phyloP scores from a whole-genome alignment of 92 coral and sea anemone genomes.

The Diadumene lineata region DNA sequence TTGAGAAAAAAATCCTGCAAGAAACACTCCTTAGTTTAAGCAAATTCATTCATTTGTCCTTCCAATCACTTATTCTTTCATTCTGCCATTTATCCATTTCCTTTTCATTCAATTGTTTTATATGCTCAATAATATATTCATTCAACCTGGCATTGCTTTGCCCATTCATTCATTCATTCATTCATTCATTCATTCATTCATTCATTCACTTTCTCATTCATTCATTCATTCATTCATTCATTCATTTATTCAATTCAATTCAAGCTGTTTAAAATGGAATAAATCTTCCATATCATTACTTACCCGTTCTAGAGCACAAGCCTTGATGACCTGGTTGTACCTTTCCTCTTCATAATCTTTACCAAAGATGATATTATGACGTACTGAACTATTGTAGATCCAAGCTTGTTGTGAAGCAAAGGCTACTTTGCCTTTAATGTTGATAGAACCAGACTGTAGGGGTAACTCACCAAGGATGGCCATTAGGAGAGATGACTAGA shows the following conservation, averaged over 20 bases:
- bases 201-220: neutral
- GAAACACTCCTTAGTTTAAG: no score
- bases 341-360: conserved; percentile 56
- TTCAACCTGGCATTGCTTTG: no score
- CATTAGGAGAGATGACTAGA: conserved; percentile 76
- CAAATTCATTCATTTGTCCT: no score
- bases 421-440: conserved; percentile 68
- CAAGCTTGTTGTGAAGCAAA: conserved; percentile 86
- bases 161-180: neutral
- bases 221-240: no score
- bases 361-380: conserved; percentile 81
- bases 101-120: no score
- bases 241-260: no score
- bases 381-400: conserved; percentile 80
- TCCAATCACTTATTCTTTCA: no score
- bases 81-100: no score
- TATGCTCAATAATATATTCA: no score
- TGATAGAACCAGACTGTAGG: conserved; percentile 55
- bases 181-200: neutral
- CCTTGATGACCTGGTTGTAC: conserved; percentile 67
- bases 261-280: no score
- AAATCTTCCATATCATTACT: neutral
- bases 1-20: no score
- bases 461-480: conserved; percentile 81
- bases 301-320: conserved; percentile 75